Base-by-base conservation (phyloP, 53 echinoderm and acorn worm species). In the Holothuria scabra region DNA sequence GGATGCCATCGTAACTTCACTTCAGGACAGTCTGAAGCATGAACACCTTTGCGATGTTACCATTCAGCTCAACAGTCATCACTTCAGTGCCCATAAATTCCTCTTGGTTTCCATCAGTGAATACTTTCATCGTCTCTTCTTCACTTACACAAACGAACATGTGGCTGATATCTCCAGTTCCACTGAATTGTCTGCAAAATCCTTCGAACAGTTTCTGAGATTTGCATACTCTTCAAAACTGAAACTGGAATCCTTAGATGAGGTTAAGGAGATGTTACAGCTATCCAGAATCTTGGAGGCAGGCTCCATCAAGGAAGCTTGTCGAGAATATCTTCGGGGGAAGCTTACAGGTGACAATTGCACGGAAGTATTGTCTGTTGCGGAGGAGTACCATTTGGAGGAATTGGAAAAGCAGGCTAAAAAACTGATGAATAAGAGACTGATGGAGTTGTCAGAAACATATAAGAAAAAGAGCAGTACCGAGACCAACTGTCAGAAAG, bases 331-430 rank as follows among this genome's bases (percentile, higher is more conserved):
- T 75, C 85, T 95, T 7, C 91, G 83, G 85, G 81, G 67, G 12
- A 91, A 95, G 80, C 87, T 93, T 79, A 95, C 91, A 14, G 86
- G 89, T 0, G 95, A 95, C 72, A 95, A 95, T 71, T 95, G 95
- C 31, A 85, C 91, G 67, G 95, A 95, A 49, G 89, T 95, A 44
- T 86, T 93, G 41, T 88, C 93, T 5, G 84, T 91, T 25, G 95
- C 95, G 1, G 95, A 95, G 74, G 91, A 93, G 8, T 93, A 87
- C 49, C 80, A 87, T 24, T 74, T 95, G 65, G 85, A 89, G 5
- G 93, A 93, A 44, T 88, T 95, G 78, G 93, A 95, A 68, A 91
- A 88, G 1, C 91, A 89, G 46, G 95, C 95, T 2, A 95, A 93
- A 26, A 85, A 87, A 28, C 82, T 89, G 10, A 93, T 95, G 91